phyloP scores from a whole-genome alignment of 2,113 vertebrate species.

The Atrichornis clamosus region DNA sequence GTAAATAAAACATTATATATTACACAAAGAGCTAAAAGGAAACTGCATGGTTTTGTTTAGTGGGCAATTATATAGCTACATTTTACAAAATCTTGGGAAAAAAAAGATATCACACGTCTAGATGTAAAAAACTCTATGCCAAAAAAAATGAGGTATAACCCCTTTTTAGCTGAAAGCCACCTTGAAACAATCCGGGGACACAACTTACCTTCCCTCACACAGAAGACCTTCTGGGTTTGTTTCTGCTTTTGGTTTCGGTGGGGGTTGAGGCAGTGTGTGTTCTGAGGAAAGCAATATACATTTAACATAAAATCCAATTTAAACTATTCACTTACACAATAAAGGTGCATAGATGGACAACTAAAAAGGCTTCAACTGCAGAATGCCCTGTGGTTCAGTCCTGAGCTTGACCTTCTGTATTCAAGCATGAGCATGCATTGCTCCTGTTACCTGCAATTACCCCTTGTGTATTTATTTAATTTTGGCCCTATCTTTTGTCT shows the following conservation, averaged over 20 bases:
- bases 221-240: background rate
- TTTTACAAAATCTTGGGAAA: background rate
- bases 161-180: background rate
- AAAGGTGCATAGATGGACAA: background rate
- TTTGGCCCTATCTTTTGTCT: background rate
- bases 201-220: background rate
- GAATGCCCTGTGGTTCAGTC: accelerated
- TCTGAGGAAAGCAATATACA: background rate
- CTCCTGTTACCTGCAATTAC: background rate
- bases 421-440: background rate
- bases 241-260: background rate
- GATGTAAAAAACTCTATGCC: background rate
- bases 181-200: background rate
- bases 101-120: background rate
- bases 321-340: background rate
- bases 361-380: background rate
- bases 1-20: background rate
- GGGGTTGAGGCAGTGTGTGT: background rate
- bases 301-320: background rate
- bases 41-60: background rate
- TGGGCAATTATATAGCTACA: background rate
- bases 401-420: background rate
- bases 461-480: background rate
- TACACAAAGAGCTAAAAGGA: background rate
- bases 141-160: background rate